Evolutionary conservation across 53 echinoderm and acorn worm species (phyloP).

Genomic region (Paracentrotus lividus): DNA sequence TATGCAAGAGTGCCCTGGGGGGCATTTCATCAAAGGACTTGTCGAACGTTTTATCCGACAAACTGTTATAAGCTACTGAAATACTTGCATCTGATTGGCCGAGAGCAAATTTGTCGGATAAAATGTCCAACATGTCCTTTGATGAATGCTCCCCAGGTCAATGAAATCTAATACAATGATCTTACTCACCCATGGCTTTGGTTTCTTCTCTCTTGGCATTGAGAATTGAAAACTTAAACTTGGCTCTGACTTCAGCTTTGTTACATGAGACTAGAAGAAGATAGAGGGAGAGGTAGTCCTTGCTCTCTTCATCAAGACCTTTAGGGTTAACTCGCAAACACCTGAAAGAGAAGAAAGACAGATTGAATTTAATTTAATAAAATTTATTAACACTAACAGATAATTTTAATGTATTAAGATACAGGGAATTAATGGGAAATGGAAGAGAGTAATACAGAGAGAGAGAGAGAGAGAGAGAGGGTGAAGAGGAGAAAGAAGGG

Average conservation of each 20-base stretch:
- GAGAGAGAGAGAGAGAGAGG: neutral
- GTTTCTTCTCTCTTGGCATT: constrained; percentile 98
- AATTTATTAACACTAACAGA: too few species aligned
- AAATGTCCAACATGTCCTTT: too few species aligned
- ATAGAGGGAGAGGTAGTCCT: constrained; percentile 96
- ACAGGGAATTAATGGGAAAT: neutral
- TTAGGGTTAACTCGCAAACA: constrained; percentile 99
- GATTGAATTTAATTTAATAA: too few species aligned
- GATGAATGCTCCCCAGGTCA: neutral
- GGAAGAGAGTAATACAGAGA: neutral
- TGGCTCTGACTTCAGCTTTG: constrained; percentile 96
- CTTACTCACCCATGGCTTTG: constrained; percentile 96
- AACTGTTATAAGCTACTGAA: too few species aligned
- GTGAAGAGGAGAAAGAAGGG: neutral
- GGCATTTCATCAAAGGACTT: too few species aligned
- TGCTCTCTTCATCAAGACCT: constrained; percentile 98
- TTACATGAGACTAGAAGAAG: constrained; percentile 92
- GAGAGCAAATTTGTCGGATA: too few species aligned
- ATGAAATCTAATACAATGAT: neutral
- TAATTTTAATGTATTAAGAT: too few species aligned
- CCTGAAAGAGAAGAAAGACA: constrained; percentile 59
- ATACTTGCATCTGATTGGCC: too few species aligned
- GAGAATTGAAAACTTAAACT: constrained; percentile 97
- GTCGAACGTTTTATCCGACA: too few species aligned
- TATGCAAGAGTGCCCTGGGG: too few species aligned